Evolutionary conservation across 1,140 invertebrate species (phyloP).

Genomic region (Cyrtorhinus lividipennis): DNA sequence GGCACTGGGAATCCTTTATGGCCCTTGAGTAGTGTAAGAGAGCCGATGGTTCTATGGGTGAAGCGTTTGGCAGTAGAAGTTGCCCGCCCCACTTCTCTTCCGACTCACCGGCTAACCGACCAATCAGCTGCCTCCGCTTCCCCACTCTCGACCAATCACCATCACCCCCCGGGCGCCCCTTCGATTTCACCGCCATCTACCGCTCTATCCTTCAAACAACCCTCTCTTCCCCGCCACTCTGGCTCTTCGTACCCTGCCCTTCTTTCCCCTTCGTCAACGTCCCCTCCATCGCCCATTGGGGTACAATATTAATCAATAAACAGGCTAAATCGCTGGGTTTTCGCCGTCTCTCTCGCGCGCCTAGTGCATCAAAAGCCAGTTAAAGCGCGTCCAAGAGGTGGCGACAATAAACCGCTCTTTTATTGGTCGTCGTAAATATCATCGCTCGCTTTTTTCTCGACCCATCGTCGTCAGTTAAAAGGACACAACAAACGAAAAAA

Average conservation of each 20-base stretch:
- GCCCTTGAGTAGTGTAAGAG: constrained; percentile 15
- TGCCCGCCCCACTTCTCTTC: constrained; percentile 4
- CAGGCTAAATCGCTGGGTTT: constrained; percentile 2
- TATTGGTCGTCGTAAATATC: constrained; percentile 19
- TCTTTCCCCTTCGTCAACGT: constrained; percentile 15
- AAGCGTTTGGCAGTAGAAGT: constrained; percentile 2
- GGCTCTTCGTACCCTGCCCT: neutral
- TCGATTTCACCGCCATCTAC: constrained; percentile 6
- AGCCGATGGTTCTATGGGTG: constrained; percentile 14
- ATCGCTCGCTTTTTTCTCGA: too few species aligned
- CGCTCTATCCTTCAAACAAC: neutral
- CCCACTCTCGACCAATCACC: constrained; percentile 14
- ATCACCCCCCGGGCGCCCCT: neutral
- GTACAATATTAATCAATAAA: constrained; percentile 13
- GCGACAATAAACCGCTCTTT: constrained; percentile 18
- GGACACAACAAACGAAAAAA: neutral
- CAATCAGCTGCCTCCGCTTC: constrained; percentile 12
- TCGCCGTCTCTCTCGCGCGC: neutral
- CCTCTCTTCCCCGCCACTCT: neutral
- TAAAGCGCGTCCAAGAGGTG: constrained; percentile 9
- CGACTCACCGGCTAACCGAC: neutral
- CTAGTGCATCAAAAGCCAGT: constrained; percentile 13
- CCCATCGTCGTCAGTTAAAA: too few species aligned
- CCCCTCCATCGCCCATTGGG: too few species aligned
- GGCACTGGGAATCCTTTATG: constrained; percentile 20